Percentiles rank a stretch among this genome's conserved stretches.
These are phyloP conservation scores for Tetrapedia diversipes DNA, from an alignment of 2,888 invertebrate species.

Conservation along the genomic window DNA sequence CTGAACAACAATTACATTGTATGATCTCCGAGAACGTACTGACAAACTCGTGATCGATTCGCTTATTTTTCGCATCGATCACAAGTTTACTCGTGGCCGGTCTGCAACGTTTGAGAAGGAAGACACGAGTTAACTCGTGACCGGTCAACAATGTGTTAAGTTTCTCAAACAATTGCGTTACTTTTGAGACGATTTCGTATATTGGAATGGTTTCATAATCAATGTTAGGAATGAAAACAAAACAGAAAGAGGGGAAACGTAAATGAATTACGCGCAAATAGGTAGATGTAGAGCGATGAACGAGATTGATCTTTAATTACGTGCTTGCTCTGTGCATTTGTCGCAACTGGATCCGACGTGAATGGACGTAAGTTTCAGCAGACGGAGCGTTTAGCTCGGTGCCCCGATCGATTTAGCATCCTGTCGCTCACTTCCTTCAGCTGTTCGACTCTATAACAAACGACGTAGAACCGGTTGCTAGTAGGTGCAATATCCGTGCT, in stretches of 20 bases:
- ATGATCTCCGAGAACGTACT: no score
- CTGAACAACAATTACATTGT: no score
- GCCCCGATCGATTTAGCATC: not conserved
- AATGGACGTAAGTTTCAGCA: constrained; percentile 75
- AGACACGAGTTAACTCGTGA: no score
- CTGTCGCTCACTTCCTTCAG: not conserved
- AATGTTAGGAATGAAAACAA: no score
- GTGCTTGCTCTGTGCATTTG: constrained; percentile 44
- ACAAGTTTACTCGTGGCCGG: no score
- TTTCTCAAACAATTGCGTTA: no score
- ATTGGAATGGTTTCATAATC: no score
- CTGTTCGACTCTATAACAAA: not conserved
- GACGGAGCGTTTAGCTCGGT: not conserved
- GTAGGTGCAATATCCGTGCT: not conserved
- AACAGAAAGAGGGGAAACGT: not conserved
- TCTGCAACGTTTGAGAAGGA: no score
- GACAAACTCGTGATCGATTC: no score
- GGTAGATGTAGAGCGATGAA: not conserved
- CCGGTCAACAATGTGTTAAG: no score
- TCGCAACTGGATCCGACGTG: constrained; percentile 73
- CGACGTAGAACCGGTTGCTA: constrained; percentile 6
- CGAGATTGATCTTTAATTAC: constrained; percentile 43
- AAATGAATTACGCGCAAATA: not conserved
- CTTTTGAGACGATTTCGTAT: no score
- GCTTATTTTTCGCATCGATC: no score